These are phyloP conservation scores for Lemur catta DNA, from an alignment of 2,797 vertebrate genomes.

Conservation along the genomic window DNA sequence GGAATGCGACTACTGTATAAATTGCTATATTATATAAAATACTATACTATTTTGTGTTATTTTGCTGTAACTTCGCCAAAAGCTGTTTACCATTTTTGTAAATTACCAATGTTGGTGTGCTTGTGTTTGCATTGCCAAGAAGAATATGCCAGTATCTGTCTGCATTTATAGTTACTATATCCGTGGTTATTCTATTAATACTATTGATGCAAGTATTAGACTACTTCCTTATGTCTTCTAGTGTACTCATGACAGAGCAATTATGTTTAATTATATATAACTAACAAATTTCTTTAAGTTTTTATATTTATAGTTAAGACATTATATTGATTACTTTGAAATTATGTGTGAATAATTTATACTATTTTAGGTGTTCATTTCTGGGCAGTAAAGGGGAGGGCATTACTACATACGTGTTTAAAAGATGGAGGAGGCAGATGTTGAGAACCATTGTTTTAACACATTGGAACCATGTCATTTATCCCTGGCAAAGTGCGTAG, in stretches of 20 bases:
- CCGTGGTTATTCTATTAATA: neutral
- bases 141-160: neutral
- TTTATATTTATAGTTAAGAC: slow-evolving; percentile 16
- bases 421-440: neutral
- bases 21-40: neutral
- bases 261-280: neutral
- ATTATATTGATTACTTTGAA: slow-evolving; percentile 21
- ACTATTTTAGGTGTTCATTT: slow-evolving; percentile 40
- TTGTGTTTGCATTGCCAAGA: neutral
- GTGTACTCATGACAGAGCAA: neutral
- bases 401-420: neutral
- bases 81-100: neutral
- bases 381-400: neutral
- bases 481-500: neutral
- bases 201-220: neutral
- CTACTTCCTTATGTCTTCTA: neutral
- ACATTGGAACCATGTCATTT: neutral
- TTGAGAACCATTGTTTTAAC: neutral
- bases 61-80: slow-evolving; percentile 1
- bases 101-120: neutral
- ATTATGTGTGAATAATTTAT: neutral
- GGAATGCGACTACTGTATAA: neutral
- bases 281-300: neutral
- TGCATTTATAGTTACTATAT: neutral
- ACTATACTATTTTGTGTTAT: neutral